Evolutionary conservation across 2,113 vertebrate species (phyloP), one percentile per base, ranked within the genome.

Genomic region (Todiramphus chloris): DNA sequence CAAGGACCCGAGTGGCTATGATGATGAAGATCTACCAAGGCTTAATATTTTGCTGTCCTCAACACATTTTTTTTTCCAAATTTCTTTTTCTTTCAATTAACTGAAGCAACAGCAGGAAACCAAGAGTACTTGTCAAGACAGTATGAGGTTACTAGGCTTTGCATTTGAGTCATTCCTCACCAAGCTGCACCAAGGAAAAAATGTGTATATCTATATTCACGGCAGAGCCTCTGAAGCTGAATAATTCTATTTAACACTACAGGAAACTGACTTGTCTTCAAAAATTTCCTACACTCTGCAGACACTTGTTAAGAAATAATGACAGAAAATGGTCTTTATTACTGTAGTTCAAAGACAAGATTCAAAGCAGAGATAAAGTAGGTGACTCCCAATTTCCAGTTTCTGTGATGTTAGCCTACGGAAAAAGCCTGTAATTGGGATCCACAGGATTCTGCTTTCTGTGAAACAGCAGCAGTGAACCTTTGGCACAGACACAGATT

Each of bases 271-370:
- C 90, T 94, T 91, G 41, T 90, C 84, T 95, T 97, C 87, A 81
- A 96, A 97, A 91, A 75, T 60, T 80, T 78, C 76, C 69, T 83
- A n/a, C 82, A 59, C 50, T 94, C 79, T 90, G 66, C 83, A 96
- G 94, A 91, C 72, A 91, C 77, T 83, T 83, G 50, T 90, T 97
- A 93, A 95, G 85, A 92, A 92, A 96, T 95, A 96, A 95, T 96
- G 78, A 96, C 93, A 95, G 39, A 95, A 95, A 91, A 89, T 89
- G 46, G 23, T 37, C 55, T 94, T 91, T 95, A 85, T 86, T 86
- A 81, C 82, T 83, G 68, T n/a, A 80, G 89, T 92, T 91, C 91
- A 97, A 94, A 94, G 89, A 58, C 37, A 85, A 88, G 75, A 58
- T 84, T 94, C 84, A 88, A 90, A 90, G 77, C 69, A 90, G 77